These are phyloP conservation scores for Piprites chloris DNA, from an alignment of 2,113 vertebrate species.

Conservation along the genomic window DNA sequence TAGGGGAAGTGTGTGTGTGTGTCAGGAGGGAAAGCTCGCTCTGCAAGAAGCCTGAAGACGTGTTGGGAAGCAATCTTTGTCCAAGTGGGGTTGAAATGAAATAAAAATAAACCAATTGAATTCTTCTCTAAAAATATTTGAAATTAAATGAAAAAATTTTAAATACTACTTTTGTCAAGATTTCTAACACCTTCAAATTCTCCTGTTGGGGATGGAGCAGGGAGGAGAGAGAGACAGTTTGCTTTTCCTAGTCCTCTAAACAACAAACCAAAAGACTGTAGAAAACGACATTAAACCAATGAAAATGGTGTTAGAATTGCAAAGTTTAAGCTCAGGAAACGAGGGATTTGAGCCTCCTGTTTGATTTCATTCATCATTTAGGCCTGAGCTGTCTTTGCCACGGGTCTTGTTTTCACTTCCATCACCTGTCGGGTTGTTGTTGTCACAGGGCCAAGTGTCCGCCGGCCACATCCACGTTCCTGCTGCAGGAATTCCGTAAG, in stretches of 20 bases:
- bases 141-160: neutral
- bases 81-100: neutral
- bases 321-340: neutral
- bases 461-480: rapidly evolving
- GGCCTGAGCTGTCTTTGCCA: neutral
- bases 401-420: neutral
- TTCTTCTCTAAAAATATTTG: neutral
- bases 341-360: neutral
- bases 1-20: neutral
- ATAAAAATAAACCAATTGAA: neutral
- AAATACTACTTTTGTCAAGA: neutral
- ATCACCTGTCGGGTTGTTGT: neutral
- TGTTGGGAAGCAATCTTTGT: neutral
- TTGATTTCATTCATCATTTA: neutral
- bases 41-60: neutral
- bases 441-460: neutral
- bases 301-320: neutral
- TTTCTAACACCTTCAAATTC: neutral
- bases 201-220: neutral
- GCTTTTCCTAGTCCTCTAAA: neutral
- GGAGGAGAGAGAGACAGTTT: neutral
- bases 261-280: neutral
- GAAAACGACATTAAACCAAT: neutral
- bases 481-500: neutral
- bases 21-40: neutral